These are phyloP conservation scores for Corythornis madagascariensis DNA, from an alignment of 2,113 vertebrate genomes.

Conservation along the genomic window DNA sequence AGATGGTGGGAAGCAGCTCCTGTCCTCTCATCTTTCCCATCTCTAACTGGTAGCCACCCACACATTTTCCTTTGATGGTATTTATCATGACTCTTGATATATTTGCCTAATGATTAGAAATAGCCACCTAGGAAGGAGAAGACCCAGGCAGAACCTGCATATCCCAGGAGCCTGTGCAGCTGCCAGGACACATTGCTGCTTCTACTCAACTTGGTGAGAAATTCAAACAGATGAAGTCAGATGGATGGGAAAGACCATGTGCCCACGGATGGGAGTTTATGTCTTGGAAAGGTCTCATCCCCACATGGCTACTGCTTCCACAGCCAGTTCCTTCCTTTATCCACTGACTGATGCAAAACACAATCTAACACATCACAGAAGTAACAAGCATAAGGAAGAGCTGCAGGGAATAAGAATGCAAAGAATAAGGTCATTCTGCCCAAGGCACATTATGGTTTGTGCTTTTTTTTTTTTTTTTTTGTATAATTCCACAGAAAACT, in stretches of 20 bases:
- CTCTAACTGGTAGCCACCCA: rapidly evolving
- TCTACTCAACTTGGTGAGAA: not conserved
- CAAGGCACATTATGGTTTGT: not conserved
- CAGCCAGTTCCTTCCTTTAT: not conserved
- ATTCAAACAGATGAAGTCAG: not conserved
- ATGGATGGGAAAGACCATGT: not conserved
- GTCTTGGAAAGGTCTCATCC: not conserved
- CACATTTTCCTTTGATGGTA: not conserved
- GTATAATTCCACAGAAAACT: conserved; percentile 41
- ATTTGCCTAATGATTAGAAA: not conserved
- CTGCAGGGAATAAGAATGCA: conserved; percentile 22
- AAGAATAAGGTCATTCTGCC: conserved; percentile 52
- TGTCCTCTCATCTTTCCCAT: not conserved
- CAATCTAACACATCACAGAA: not conserved
- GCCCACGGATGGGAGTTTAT: not conserved
- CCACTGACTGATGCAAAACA: not conserved
- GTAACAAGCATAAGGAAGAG: conserved; percentile 8
- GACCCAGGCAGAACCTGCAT: not conserved
- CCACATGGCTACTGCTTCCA: not conserved
- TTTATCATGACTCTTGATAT: not conserved
- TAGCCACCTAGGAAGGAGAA: not conserved
- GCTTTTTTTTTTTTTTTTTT: not conserved
- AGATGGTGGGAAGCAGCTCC: not conserved
- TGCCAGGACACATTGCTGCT: rapidly evolving
- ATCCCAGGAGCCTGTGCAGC: not conserved